Evolutionary conservation across 1,140 invertebrate species (phyloP).

Genomic region (Lutraria rhynchaena): DNA sequence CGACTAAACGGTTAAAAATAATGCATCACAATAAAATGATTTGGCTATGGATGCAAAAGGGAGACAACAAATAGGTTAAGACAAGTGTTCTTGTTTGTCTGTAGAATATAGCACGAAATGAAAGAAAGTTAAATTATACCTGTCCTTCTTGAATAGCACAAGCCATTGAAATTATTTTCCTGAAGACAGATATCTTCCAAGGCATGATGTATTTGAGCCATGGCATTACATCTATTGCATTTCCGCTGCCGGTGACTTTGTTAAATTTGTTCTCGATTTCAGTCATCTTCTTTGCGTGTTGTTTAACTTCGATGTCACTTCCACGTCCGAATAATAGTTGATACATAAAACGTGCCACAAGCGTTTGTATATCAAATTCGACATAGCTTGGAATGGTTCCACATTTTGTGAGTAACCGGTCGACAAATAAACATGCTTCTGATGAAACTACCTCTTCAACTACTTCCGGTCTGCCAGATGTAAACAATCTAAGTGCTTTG

Average conservation of each 20-base stretch:
- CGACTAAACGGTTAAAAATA: no score
- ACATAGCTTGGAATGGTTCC: neutral
- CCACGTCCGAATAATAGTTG: slow-evolving; percentile 12
- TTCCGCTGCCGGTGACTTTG: slow-evolving; percentile 21
- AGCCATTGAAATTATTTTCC: no score
- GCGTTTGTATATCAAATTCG: slow-evolving; percentile 5
- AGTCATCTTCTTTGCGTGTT: slow-evolving; percentile 1
- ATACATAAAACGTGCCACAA: slow-evolving; percentile 3
- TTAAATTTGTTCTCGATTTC: neutral
- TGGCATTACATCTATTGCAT: neutral
- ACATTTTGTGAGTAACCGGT: neutral
- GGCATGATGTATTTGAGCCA: slow-evolving; percentile 25
- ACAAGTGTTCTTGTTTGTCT: no score
- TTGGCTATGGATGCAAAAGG: no score
- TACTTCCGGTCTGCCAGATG: neutral
- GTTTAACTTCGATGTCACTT: neutral
- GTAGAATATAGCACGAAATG: no score
- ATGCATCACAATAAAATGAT: no score
- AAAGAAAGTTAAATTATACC: no score
- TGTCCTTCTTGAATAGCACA: no score
- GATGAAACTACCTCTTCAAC: slow-evolving; percentile 17
- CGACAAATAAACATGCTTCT: neutral
- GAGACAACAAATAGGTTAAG: no score
- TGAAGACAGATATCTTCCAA: neutral
- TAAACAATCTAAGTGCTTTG: slow-evolving; percentile 22